Evolutionary conservation across 1,140 invertebrate genomes (phyloP), one percentile per base, ranked within the genome.

Genomic region (Drusus annulatus): DNA sequence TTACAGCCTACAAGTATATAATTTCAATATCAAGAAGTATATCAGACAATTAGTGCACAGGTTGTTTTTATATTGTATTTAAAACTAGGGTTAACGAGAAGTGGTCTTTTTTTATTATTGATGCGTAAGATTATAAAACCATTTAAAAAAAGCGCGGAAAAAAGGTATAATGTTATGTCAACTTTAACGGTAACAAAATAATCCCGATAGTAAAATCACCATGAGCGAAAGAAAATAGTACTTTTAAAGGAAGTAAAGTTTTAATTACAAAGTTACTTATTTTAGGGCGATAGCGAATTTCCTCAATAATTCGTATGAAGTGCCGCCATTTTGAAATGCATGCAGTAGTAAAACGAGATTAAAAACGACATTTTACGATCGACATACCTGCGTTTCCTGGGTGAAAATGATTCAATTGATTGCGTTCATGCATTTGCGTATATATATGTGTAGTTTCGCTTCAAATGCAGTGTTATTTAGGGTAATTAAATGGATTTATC

Each of bases 81-180:
- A 45, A 45, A 45, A 45, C 7, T 45, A 45, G 36, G 36, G 36
- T 45, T 45, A 45, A 45, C 36, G 1, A 13, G 36, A 45, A 45
- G 36, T 10, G 8, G 36, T 13, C 1, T 45, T 45, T 45, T 45
- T 45, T 45, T n/a, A n/a, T 45, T 45, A 45, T 45, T 10, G 36
- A 45, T 45, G 36, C 36, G 36, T 13, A 45, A 45, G 36, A 45
- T 45, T 45, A 45, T 45, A 10, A 8, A 10, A 45, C 36, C 10
- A 13, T 45, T 65, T 54, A 74, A 54, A 74, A 71, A 71, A 74
- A 74, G 51, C 71, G 71, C 45, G 71, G n/a, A 54, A 74, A 74
- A 31, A 50, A 74, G 5, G 50, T 23, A 54, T 21, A 74, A 52
- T 74, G 71, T 10, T 45, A 71, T 25, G 62, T 65, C 62, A 31